Conservation (phyloP, 2,888 invertebrate genomes). For the Agapostemon virescens region DNA sequence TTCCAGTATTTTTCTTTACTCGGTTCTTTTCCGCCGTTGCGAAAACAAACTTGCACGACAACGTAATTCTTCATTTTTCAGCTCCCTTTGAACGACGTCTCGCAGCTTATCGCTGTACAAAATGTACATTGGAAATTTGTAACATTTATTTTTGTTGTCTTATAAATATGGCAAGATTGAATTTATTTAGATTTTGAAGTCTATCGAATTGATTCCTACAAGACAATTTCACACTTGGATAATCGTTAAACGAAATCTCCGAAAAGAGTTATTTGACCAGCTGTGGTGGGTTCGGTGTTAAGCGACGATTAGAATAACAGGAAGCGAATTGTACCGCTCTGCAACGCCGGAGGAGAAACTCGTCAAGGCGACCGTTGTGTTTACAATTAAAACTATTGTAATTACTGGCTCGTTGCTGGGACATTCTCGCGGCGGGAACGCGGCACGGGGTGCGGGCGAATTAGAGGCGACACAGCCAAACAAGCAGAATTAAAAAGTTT, state of each 20-base stretch:
- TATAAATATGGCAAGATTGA: no score
- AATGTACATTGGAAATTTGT: no score
- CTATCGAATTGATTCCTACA: no score
- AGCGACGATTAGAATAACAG: slow-evolving; percentile 19
- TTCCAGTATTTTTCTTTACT: neutral
- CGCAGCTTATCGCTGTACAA: neutral
- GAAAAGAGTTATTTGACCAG: no score
- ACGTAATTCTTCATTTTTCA: neutral
- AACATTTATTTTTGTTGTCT: no score
- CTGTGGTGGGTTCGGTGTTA: no score
- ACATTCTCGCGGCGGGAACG: neutral
- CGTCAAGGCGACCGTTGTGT: neutral
- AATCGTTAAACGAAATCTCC: no score
- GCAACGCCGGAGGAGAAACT: neutral
- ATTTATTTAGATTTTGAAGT: no score
- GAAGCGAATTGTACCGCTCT: neutral
- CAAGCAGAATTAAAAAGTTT: slow-evolving; percentile 32
- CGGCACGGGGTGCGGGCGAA: neutral
- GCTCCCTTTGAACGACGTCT: neutral
- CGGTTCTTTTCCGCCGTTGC: no score
- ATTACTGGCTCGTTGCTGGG: slow-evolving; percentile 30
- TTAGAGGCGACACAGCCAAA: slow-evolving; percentile 3
- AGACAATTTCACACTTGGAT: no score
- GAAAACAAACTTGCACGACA: neutral
- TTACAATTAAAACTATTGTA: slow-evolving; percentile 45